Base-by-base conservation (phyloP, 2,888 invertebrate genomes). In the Mellilla xanthometata region DNA sequence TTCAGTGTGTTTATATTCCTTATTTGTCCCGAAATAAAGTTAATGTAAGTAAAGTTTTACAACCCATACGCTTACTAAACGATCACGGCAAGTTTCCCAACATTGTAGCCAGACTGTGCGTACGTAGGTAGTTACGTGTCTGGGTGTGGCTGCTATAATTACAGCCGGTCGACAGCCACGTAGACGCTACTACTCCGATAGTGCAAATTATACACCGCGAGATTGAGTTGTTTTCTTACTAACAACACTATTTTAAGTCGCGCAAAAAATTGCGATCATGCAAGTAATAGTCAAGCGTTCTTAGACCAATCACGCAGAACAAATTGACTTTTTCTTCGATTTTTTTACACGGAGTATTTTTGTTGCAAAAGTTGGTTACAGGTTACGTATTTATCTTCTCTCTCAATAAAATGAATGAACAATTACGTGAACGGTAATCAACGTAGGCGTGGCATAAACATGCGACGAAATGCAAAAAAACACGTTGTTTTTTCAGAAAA, bases 91-190 rank as follows among this genome's bases (percentile, higher is more conserved):
- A 38, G 12, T 32, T 43, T 12, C 12, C 38, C 41, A 41, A 31
- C 23, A 36, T 34, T 36, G 32, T 42, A 15, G 9, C 10, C 12
- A 3, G 7, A 10, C 6, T 23, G 19, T 28, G 10, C 12, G 23
- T 29, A 23, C 6, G 3, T 10, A 26, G 35, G 39, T 53, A 40
- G 41, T 44, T 49, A 62, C 51, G 59, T 41, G 50, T 52, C 12
- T 50, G 51, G 64, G 62, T 52, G 62, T 56, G 58, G 62, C 41
- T 48, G 62, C 40, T 60, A 36, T 50, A 49, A 59, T 62, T 60
- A 56, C 56, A 59, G 44, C 11, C 38, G 31, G 31, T 35, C 22
- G 35, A 49, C 45, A 26, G 32, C 31, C n/a, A 31, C 35, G 15
- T 5, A 12, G 29, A 30, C 39, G 7, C 34, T 22, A 5, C 29